A percentile compares a stretch with the other conserved stretches of the same genome.
These are phyloP conservation scores for Pelobates fuscus DNA, from an alignment of 2,113 vertebrate species.

Conservation along the genomic window DNA sequence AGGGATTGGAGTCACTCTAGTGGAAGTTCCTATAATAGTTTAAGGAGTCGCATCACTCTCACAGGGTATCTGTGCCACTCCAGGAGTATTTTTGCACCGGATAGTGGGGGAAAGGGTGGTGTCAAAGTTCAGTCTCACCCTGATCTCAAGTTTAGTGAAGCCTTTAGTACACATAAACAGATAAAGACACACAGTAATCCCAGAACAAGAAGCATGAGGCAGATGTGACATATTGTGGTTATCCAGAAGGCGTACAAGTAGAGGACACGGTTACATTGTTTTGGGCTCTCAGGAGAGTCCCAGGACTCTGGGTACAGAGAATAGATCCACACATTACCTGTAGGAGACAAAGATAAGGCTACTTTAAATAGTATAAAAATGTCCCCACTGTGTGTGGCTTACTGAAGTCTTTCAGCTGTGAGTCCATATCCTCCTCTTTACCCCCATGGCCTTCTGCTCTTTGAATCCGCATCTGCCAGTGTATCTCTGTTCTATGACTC, in stretches of 20 bases:
- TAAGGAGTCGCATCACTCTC: no score
- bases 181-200: not conserved
- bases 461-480: not conserved
- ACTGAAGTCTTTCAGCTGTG: not conserved
- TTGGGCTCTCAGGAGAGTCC: not conserved
- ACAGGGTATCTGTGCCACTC: no score
- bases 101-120: no score
- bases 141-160: not conserved
- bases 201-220: not conserved
- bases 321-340: conserved; percentile 53
- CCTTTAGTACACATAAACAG: not conserved
- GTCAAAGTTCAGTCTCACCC: no score
- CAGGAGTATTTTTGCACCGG: no score
- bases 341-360: not conserved
- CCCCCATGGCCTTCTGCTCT: no score
- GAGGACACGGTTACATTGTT: conserved; percentile 32
- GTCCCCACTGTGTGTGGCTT: no score
- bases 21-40: no score
- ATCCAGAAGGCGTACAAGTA: conserved; percentile 49
- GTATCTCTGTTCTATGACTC: not conserved
- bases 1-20: no score
- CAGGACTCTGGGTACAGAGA: conserved; percentile 21
- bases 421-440: not conserved
- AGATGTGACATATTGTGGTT: conserved; percentile 4
- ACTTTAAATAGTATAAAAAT: no score